Evolutionary conservation across 2,797 vertebrate genomes (phyloP).

Genomic region (Alcedo atthis): DNA sequence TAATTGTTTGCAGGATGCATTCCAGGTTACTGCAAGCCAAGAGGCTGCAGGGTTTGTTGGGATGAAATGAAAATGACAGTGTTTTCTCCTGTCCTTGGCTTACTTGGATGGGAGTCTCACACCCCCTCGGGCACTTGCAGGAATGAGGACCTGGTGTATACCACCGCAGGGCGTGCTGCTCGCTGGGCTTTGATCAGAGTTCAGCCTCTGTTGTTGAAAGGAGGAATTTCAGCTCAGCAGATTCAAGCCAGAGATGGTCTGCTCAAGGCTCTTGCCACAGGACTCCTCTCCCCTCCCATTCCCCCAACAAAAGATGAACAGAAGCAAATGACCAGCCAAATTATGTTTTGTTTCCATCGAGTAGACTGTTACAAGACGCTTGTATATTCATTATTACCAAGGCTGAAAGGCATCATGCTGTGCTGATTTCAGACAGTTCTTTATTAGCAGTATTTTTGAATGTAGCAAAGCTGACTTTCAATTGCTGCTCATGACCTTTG

Average conservation of each 20-base stretch:
- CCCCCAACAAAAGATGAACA: not conserved
- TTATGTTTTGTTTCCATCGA: not conserved
- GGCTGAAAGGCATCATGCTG: slow-evolving; percentile 28
- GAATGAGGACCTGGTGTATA: slow-evolving; percentile 10
- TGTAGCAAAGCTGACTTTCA: slow-evolving; percentile 30
- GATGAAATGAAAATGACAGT: slow-evolving; percentile 31
- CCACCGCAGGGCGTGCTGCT: slow-evolving; percentile 13
- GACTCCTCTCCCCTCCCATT: slow-evolving; percentile 16
- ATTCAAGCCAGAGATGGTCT: slow-evolving; percentile 31
- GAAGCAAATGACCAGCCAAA: slow-evolving; percentile 54
- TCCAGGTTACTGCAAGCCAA: slow-evolving; percentile 43
- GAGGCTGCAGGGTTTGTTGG: slow-evolving; percentile 40
- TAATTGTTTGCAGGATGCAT: slow-evolving; percentile 54
- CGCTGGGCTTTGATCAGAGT: slow-evolving; percentile 60
- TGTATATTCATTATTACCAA: slow-evolving; percentile 17
- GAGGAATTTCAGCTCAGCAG: slow-evolving; percentile 60
- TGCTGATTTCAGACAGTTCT: slow-evolving; percentile 30
- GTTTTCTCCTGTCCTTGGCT: slow-evolving; percentile 22
- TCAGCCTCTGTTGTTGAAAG: slow-evolving; percentile 66
- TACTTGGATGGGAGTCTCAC: slow-evolving; percentile 30
- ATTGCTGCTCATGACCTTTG: not conserved
- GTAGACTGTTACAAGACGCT: not conserved
- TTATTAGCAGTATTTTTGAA: slow-evolving; percentile 26
- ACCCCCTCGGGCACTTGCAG: not conserved
- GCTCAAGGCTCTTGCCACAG: slow-evolving; percentile 40